Base-by-base conservation (phyloP, 1,140 invertebrate genomes). In the Sycophila sp. region DNA sequence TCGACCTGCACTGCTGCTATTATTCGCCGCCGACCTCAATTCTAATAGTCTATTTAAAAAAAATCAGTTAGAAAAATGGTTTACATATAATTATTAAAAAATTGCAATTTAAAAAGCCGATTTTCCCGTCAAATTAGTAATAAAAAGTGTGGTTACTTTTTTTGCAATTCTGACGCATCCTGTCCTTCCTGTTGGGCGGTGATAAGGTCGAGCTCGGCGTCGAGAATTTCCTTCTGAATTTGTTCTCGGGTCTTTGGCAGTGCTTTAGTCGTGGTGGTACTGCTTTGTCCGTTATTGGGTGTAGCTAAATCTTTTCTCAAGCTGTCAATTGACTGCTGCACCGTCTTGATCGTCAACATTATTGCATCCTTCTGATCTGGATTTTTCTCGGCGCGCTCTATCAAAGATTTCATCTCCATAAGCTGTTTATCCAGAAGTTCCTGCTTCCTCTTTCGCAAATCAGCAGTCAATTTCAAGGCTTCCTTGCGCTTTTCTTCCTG, bases 201-300 rank as follows among this genome's bases (percentile, higher is more conserved):
- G 78, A 95, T 94, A 63, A 96, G 86, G 82, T 97, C 95, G 73
- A 97, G 82, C 83, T 97, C 95, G 0, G 93, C 93, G 78, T 97
- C 95, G 17, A 97, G 83, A 45, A 97, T 91, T 79, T 96, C 94
- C 78, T 93, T 93, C 80, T 94, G 91, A 0, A 92, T 88, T 83
- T 94, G 89, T 72, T 90, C 89, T 56, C 88, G 87, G 13, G 87
- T 89, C 71, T 89, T 90, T 15, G 74, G 36, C 19, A 53, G 28
- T 1, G 73, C 58, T 47, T 78, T 79, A 8, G 69, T 73, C 0
- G 73, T 71, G 1, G 45, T 51, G 17, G 66, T 42, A 13, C 53
- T 71, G 22, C 72, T 74, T 75, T 86, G 84, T 11, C 85, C 84
- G 0, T 77, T 72, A 0, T 82, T 80, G 13, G 94, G 78, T 0